Conservation (phyloP, 2,888 invertebrate genomes). For the Dinocampus coccinellae region DNA sequence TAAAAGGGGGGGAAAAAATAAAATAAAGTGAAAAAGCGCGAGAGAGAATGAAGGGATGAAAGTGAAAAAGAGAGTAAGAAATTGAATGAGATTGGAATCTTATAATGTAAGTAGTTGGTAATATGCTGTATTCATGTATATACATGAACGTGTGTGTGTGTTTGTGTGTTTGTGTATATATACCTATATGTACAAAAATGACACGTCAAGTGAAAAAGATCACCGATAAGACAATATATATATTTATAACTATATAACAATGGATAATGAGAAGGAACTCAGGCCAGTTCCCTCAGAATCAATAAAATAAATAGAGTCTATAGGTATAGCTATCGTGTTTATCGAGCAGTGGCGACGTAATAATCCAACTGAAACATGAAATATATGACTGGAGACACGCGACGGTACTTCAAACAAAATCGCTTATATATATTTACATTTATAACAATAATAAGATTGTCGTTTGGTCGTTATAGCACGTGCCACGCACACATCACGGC, state of each 20-base stretch:
- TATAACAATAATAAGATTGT: constrained; percentile 9
- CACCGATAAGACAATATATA: constrained; percentile 34
- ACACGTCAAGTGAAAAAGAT: constrained; percentile 30
- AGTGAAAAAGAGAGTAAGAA: constrained; percentile 7
- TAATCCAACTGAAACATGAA: constrained; percentile 44
- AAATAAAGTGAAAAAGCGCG: neutral
- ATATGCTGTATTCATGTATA: too few relatives aligned
- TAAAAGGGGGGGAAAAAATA: too few relatives aligned
- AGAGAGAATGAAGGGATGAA: neutral
- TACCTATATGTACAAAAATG: constrained; percentile 29
- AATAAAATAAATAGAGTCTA: constrained; percentile 51
- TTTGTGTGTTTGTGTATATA: too few relatives aligned
- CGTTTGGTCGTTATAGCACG: constrained; percentile 9
- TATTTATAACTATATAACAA: neutral
- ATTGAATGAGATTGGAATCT: constrained; percentile 31
- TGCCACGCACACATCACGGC: neutral
- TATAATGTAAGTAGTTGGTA: too few relatives aligned
- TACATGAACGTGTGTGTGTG: too few relatives aligned
- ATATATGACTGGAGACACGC: constrained; percentile 47
- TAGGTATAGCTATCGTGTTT: constrained; percentile 40
- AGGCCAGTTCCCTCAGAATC: constrained; percentile 43
- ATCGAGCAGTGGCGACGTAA: constrained; percentile 41
- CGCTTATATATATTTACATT: constrained; percentile 22
- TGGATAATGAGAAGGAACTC: constrained; percentile 24
- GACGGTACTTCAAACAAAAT: constrained; percentile 40